Evolutionary conservation across 2,113 vertebrate genomes (phyloP).

Genomic region (Sapayoa aenigma): DNA sequence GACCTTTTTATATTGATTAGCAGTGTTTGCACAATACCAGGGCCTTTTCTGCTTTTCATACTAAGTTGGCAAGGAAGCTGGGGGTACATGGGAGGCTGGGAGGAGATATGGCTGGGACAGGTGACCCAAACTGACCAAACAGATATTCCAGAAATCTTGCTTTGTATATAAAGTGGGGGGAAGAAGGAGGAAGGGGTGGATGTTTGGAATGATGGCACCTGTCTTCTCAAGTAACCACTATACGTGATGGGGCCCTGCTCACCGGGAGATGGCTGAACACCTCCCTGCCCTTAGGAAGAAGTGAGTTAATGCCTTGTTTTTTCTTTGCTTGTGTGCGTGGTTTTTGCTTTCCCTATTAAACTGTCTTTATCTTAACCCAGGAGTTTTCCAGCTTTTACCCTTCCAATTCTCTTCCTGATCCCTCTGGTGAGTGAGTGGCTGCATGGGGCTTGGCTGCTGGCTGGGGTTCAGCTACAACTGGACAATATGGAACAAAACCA

Average conservation of each 20-base stretch:
- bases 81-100: background rate
- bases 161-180: background rate
- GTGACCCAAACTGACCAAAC: background rate
- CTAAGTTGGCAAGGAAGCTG: background rate
- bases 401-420: accelerated
- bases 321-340: background rate
- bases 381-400: background rate
- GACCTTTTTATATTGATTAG: background rate
- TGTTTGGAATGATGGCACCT: background rate
- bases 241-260: background rate
- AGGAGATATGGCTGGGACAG: background rate
- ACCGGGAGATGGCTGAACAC: background rate
- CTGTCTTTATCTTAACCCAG: background rate
- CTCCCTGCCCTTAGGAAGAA: background rate
- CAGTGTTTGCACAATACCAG: background rate
- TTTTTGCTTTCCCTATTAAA: background rate
- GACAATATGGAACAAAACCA: background rate
- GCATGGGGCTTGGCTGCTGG: background rate
- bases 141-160: background rate
- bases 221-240: background rate
- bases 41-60: background rate
- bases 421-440: background rate
- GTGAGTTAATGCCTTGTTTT: background rate
- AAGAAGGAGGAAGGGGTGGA: background rate
- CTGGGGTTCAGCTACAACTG: background rate